Evolutionary conservation across 2,113 vertebrate genomes (phyloP), one percentile per base, ranked within the genome.

Genomic region (Aptenodytes forsteri): DNA sequence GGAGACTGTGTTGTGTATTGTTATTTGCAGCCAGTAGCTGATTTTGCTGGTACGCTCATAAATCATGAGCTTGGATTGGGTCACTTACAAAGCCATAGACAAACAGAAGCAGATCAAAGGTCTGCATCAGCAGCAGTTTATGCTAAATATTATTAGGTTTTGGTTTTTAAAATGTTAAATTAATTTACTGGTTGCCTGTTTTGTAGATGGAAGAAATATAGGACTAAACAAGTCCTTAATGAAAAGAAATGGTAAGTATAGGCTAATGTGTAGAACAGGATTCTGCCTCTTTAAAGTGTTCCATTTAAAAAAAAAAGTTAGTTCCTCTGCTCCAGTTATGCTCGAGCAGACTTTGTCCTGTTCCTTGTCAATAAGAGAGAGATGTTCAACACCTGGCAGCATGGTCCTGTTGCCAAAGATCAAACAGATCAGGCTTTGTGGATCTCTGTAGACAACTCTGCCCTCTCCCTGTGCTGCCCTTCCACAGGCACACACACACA

Each of bases 401-500:
- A n/a, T 25, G 75, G 18, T 69, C 44, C 55, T 0, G 21, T 17
- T 61, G 70, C 64, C 64, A 59, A 16, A 16, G 62, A 36, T 40
- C 79, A 15, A 5, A 16, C n/a, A 6, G 25, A 1, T 32, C 19
- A 8, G 59, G 6, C 13, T 27, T 5, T 3, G 19, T 9, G 73
- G 21, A 4, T 49, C 26, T 59, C 7, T 0, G 16, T 2, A 4
- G 79, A 5, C 5, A 12, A 0, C 65, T 47, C 58, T 66, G 71
- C 23, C 19, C 61, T 26, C 40, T 71, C 46, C 52, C 46, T 8
- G 17, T 9, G 34, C 77, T 34, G 54, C 54, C 38, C 34, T 47
- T 46, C 40, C 12, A 3, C 11, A 0, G 3, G 18, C 17, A 1
- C 38, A 5, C 38, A 3, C 38, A 5, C 38, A 3, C 7, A 2